Evolutionary conservation across 2,888 invertebrate species (phyloP).

Genomic region (Hydraecia micacea): DNA sequence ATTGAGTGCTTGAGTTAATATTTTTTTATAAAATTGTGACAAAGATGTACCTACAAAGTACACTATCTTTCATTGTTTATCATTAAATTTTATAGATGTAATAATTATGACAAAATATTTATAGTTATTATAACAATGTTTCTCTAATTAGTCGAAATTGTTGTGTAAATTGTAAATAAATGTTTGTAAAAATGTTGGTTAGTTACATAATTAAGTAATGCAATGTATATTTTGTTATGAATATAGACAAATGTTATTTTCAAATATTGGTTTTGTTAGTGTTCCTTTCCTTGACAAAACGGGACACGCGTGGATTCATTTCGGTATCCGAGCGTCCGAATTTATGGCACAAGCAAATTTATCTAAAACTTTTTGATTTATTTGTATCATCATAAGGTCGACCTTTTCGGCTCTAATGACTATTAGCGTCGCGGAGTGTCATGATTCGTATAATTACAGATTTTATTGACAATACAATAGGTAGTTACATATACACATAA

Average conservation of each 20-base stretch:
- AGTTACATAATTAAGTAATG: conserved; percentile 54
- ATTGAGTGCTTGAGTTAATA: not conserved
- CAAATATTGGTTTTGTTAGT: conserved; percentile 9
- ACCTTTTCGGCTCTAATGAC: not conserved
- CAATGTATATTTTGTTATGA: conserved; percentile 78
- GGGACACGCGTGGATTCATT: no score
- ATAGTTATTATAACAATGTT: conserved; percentile 38
- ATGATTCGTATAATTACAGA: not conserved
- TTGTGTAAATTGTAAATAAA: conserved; percentile 67
- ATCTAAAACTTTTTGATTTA: not conserved
- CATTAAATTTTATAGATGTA: conserved; percentile 45
- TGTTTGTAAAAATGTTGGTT: conserved; percentile 60
- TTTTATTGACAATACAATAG: not conserved
- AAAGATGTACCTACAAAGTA: conserved; percentile 38
- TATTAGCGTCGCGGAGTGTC: not conserved
- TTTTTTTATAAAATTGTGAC: conserved; percentile 37
- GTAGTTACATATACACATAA: not conserved
- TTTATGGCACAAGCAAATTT: not conserved
- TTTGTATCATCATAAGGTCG: not conserved
- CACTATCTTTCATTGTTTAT: conserved; percentile 44
- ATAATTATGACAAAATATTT: conserved; percentile 55
- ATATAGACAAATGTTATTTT: conserved; percentile 67
- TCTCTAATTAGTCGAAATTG: conserved; percentile 47
- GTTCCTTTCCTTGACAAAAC: not conserved
- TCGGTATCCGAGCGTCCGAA: not conserved